A percentile compares a stretch with the other conserved stretches of the same genome.
Evolutionary conservation across 2,797 vertebrate species (phyloP).

Genomic region (Tragelaphus oryx): DNA sequence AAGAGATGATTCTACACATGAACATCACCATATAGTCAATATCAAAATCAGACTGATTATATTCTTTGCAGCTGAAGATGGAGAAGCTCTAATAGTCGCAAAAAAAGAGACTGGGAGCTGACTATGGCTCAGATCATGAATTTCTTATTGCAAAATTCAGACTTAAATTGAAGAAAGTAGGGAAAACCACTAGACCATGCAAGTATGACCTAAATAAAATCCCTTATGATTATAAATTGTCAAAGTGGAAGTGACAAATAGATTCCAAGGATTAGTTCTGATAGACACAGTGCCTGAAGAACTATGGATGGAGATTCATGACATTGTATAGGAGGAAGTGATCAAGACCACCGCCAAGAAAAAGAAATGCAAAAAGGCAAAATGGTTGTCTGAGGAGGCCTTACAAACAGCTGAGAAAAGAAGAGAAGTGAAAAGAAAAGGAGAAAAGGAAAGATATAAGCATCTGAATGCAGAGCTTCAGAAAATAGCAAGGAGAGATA

Average conservation of each 20-base stretch:
- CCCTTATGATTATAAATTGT: background rate
- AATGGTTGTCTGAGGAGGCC: background rate
- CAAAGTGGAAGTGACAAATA: background rate
- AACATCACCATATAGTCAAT: background rate
- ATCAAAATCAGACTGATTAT: background rate
- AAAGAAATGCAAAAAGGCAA: background rate
- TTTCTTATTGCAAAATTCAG: background rate
- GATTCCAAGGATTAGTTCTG: background rate
- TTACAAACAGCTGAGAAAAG: background rate
- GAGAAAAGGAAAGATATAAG: background rate
- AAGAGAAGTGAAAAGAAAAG: background rate
- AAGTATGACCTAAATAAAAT: background rate
- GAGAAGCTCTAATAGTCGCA: background rate
- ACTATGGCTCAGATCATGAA: background rate
- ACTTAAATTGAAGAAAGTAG: background rate
- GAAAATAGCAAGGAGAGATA: background rate
- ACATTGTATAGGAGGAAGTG: background rate
- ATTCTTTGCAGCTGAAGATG: background rate
- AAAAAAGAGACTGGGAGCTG: accelerated
- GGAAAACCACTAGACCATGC: background rate
- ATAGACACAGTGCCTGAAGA: background rate
- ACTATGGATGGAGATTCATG: background rate
- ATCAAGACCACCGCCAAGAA: background rate
- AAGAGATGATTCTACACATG: background rate
- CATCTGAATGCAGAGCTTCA: background rate